These are phyloP conservation scores for Herpetotheres cachinnans DNA, from an alignment of 2,113 vertebrate genomes.

Conservation along the genomic window DNA sequence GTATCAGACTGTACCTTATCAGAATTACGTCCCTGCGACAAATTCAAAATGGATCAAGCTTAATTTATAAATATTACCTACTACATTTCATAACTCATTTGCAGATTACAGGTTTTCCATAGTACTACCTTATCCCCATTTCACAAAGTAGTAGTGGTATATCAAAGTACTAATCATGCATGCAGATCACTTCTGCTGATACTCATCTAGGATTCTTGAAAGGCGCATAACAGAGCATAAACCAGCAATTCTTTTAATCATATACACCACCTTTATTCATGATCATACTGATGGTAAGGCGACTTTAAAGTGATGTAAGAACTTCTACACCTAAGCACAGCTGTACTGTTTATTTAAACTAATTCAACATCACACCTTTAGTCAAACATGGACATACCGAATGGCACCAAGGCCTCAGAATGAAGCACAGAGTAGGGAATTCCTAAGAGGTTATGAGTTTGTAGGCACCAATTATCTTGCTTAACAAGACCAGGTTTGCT, in stretches of 20 bases:
- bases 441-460: not conserved
- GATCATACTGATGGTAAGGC: not conserved
- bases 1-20: not conserved
- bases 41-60: not conserved
- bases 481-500: not conserved
- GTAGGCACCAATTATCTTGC: not conserved
- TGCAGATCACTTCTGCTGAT: slow-evolving; percentile 28
- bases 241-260: not conserved
- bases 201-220: not conserved
- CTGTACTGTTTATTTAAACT: not conserved
- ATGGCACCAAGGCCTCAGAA: not conserved
- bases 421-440: not conserved
- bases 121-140: not conserved
- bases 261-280: not conserved
- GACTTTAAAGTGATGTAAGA: not conserved
- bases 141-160: not conserved
- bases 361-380: not conserved
- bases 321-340: not conserved
- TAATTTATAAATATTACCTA: not conserved
- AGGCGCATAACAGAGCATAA: not conserved
- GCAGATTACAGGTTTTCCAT: slow-evolving; percentile 5
- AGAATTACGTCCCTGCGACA: not conserved
- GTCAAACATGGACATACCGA: not conserved
- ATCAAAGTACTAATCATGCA: slow-evolving; percentile 24
- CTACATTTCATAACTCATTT: not conserved